phyloP scores from a whole-genome alignment of 2,797 vertebrate genomes.

The Oreortyx pictus region DNA sequence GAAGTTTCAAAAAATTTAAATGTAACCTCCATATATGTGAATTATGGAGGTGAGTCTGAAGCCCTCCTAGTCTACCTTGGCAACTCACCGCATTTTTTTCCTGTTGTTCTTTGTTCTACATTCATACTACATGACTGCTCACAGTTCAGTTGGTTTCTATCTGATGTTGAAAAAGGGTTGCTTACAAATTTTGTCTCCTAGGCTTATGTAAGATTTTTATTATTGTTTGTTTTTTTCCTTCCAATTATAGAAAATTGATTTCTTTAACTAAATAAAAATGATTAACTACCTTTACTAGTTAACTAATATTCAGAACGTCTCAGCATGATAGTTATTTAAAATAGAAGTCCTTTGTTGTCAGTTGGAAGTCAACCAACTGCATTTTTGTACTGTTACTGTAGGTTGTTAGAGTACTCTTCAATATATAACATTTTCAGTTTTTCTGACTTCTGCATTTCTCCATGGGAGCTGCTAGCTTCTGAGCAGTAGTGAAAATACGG shows the following conservation, averaged over 20 bases:
- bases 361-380: neutral
- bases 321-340: conserved; percentile 9
- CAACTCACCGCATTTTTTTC: neutral
- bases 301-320: neutral
- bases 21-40: neutral
- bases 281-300: neutral
- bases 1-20: neutral
- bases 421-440: neutral
- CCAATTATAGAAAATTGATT: neutral
- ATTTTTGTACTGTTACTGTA: neutral
- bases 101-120: conserved; percentile 3
- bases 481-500: neutral
- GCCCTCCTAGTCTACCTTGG: neutral
- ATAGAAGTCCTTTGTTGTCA: conserved; percentile 13
- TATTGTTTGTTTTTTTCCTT: neutral
- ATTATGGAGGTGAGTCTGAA: neutral
- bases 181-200: neutral
- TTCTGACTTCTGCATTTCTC: neutral
- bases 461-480: neutral
- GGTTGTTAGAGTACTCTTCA: neutral
- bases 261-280: neutral
- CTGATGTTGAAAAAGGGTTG: neutral
- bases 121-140: neutral
- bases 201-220: neutral
- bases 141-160: neutral